Conservation (phyloP, 2,797 vertebrate species). For the Paramormyrops hopkinsi region DNA sequence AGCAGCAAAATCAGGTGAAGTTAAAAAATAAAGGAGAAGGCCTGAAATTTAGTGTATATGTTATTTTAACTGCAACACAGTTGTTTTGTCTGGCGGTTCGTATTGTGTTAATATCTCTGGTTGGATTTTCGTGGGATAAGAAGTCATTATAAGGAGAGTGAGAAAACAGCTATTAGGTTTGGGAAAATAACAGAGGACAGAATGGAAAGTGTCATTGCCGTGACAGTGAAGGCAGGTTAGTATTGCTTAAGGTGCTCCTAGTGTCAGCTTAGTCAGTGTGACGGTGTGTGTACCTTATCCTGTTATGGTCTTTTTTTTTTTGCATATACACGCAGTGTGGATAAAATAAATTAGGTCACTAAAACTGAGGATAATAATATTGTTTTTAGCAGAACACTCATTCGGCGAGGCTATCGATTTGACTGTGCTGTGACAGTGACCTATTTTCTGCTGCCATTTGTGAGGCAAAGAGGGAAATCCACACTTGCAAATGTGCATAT, state of each 20-base stretch:
- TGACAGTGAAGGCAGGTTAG: neutral
- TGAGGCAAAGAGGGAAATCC: neutral
- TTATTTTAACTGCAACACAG: neutral
- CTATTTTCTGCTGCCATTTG: slow-evolving; percentile 32
- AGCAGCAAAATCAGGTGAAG: neutral
- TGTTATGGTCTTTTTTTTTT: neutral
- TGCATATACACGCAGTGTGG: neutral
- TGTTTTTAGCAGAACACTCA: neutral
- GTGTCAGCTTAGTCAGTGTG: neutral
- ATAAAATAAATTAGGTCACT: neutral
- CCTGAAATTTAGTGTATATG: neutral
- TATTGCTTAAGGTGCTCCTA: neutral
- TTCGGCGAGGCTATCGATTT: neutral
- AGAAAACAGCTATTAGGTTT: neutral
- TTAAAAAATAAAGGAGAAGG: neutral
- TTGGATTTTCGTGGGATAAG: neutral
- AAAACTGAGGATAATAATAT: neutral
- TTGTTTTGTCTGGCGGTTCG: neutral
- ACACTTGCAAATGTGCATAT: neutral
- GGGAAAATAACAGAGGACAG: neutral
- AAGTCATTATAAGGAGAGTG: neutral
- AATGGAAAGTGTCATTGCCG: neutral
- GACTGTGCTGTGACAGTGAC: slow-evolving; percentile 32
- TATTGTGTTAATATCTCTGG: neutral
- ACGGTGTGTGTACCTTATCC: neutral